phyloP scores from a whole-genome alignment of 2,113 vertebrate genomes.

The Asarcornis scutulata region DNA sequence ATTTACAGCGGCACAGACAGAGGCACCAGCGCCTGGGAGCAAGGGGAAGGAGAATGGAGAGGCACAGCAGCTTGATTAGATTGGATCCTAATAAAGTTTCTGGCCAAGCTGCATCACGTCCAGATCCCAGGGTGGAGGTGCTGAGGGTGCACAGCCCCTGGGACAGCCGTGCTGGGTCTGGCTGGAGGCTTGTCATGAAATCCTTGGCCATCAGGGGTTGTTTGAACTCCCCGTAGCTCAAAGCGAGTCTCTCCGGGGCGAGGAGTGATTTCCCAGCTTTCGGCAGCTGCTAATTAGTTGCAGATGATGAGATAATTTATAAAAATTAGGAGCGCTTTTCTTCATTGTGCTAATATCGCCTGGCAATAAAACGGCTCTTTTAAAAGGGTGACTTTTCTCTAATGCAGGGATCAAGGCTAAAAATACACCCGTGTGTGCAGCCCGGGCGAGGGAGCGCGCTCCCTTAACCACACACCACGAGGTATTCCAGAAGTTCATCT shows the following conservation, averaged over 20 bases:
- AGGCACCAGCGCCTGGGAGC: conserved; percentile 68
- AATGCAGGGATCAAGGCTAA: conserved; percentile 53
- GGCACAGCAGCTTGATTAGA: conserved; percentile 39
- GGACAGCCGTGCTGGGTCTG: neutral
- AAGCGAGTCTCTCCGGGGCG: neutral
- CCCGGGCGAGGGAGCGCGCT: neutral
- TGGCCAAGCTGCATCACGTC: conserved; percentile 48
- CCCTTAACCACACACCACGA: neutral
- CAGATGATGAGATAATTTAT: conserved; percentile 83
- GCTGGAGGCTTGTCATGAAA: neutral
- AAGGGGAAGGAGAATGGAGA: conserved; percentile 70
- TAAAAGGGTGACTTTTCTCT: conserved; percentile 67
- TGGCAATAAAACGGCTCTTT: conserved; percentile 66
- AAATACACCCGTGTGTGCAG: neutral
- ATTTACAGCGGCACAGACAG: conserved; percentile 47
- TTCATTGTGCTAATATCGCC: conserved; percentile 74
- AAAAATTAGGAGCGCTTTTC: conserved; percentile 79
- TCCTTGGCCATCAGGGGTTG: neutral
- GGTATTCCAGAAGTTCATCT: conserved; percentile 5
- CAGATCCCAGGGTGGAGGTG: neutral
- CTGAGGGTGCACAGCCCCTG: neutral
- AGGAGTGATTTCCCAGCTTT: conserved; percentile 39
- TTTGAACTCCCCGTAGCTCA: neutral
- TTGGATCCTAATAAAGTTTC: conserved; percentile 77
- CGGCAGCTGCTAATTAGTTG: conserved; percentile 77